Evolutionary conservation across 1,140 invertebrate species (phyloP).

Genomic region (Drosophila carrolli): DNA sequence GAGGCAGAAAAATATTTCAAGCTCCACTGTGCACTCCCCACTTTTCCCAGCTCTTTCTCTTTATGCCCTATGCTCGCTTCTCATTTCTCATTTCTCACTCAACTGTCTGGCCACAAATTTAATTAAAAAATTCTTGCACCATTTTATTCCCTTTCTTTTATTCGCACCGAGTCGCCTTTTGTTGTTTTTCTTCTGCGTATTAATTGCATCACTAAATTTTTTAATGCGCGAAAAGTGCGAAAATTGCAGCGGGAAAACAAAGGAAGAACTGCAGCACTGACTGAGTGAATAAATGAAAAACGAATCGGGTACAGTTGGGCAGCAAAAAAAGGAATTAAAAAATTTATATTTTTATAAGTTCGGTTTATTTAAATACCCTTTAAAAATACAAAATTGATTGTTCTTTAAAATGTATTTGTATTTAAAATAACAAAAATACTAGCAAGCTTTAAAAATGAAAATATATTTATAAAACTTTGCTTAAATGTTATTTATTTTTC

Average conservation of each 20-base stretch:
- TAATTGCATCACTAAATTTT: conserved; percentile 81
- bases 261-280: conserved; percentile 34
- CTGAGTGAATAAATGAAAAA: conserved; percentile 52
- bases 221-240: conserved; percentile 79
- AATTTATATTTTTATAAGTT: not conserved
- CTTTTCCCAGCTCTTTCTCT: conserved; percentile 16
- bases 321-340: conserved; percentile 7
- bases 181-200: conserved; percentile 62
- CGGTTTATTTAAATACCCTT: not conserved
- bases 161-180: conserved; percentile 23
- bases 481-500: too few relatives aligned
- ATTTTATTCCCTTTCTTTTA: conserved; percentile 59
- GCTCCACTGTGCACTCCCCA: conserved; percentile 58
- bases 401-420: too few relatives aligned
- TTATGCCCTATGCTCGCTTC: conserved; percentile 14
- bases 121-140: conserved; percentile 81
- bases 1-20: conserved; percentile 55
- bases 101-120: conserved; percentile 78
- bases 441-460: too few relatives aligned
- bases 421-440: too few relatives aligned
- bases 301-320: conserved; percentile 58
- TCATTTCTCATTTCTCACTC: conserved; percentile 72
- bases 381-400: not conserved
- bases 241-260: conserved; percentile 70
- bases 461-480: too few relatives aligned